phyloP scores from a whole-genome alignment of 35 echinoderm and acorn worm genomes.

The Holothuria glaberrima region DNA sequence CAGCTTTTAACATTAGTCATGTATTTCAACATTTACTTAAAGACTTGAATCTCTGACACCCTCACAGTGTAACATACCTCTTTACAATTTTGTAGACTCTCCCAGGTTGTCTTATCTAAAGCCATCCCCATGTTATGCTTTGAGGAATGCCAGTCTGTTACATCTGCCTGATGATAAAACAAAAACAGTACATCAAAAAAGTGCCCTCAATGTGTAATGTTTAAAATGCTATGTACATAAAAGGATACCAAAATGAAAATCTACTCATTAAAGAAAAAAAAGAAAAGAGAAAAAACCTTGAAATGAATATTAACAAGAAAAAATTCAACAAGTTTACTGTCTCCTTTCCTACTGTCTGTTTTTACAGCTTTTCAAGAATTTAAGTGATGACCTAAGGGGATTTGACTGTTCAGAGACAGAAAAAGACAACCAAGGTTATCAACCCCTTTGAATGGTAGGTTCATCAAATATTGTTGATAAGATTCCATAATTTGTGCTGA shows the following conservation, averaged over 20 bases:
- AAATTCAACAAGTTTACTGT: not conserved
- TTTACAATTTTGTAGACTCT: slow-evolving; percentile 82
- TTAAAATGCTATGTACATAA: not conserved
- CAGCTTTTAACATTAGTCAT: no score
- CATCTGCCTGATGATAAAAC: slow-evolving; percentile 71
- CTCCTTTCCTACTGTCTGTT: no score
- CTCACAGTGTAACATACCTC: slow-evolving; percentile 46
- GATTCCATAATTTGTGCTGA: no score
- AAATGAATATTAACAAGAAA: not conserved
- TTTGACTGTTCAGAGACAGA: no score
- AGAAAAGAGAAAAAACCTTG: not conserved
- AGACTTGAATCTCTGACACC: no score
- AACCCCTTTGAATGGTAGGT: no score
- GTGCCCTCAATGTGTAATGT: not conserved
- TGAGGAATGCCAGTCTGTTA: slow-evolving; percentile 85
- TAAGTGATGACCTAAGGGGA: no score
- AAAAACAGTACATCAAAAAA: not conserved
- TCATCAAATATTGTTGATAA: no score
- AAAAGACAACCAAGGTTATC: no score
- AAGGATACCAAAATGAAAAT: not conserved
- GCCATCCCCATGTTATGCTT: slow-evolving; percentile 98
- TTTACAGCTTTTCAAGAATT: no score
- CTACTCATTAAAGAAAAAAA: no score
- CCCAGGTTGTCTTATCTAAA: slow-evolving; percentile 81
- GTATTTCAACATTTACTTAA: no score